Percentiles rank a stretch among this genome's conserved stretches.
phyloP scores from a whole-genome alignment of 2,797 vertebrate species.

The Tiaroga cobitis region DNA sequence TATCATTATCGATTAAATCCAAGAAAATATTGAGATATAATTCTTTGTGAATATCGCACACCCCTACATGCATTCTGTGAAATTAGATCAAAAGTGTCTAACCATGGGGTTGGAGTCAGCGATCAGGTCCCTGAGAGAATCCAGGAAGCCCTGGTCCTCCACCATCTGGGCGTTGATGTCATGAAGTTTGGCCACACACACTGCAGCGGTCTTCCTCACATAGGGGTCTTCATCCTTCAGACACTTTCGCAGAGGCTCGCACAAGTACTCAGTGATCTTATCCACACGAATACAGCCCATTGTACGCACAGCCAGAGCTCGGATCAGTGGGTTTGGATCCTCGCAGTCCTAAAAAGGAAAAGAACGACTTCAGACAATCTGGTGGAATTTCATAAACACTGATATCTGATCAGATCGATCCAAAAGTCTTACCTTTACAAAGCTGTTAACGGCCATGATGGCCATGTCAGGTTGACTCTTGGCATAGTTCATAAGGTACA shows the following conservation, averaged over 20 bases:
- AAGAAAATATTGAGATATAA: no score
- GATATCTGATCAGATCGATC: not conserved
- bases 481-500: slow-evolving; percentile 99
- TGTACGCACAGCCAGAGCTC: slow-evolving; percentile 94
- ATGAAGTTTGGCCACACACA: slow-evolving; percentile 97
- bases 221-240: slow-evolving; percentile 98
- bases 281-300: slow-evolving; percentile 99
- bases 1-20: no score
- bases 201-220: slow-evolving; percentile 95
- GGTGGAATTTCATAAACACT: not conserved
- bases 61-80: not conserved
- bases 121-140: slow-evolving; percentile 95
- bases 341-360: slow-evolving; percentile 88
- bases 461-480: slow-evolving; percentile 99
- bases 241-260: slow-evolving; percentile 96
- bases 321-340: slow-evolving; percentile 96
- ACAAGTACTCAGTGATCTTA: slow-evolving; percentile 98
- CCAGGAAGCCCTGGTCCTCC: slow-evolving; percentile 98
- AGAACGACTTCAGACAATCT: not conserved
- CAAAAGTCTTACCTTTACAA: slow-evolving; percentile 87
- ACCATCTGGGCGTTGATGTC: slow-evolving; percentile 99
- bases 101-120: slow-evolving; percentile 99
- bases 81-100: not conserved
- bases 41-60: no score
- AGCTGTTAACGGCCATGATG: slow-evolving; percentile 99